Percentiles rank a stretch among this genome's conserved stretches.
These are phyloP conservation scores for Orchestes rusci DNA, from an alignment of 2,888 invertebrate genomes.

Conservation along the genomic window DNA sequence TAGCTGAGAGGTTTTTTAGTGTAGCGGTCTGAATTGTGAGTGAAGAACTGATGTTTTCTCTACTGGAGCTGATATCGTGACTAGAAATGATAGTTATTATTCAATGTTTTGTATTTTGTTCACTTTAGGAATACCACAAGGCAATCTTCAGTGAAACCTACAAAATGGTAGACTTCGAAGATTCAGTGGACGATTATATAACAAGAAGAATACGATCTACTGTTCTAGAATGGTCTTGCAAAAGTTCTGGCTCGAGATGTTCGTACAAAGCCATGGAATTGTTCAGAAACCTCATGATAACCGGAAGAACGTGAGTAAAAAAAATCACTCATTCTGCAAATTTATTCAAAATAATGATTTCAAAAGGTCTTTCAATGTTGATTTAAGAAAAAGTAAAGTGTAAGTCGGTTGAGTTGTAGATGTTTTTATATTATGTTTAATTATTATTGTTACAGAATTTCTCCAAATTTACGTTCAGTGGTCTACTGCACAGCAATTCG, in stretches of 20 bases:
- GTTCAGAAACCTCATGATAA: slow-evolving; percentile 48
- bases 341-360: too few species aligned
- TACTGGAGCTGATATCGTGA: too few species aligned
- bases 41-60: too few species aligned
- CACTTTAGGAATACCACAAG: slow-evolving; percentile 44
- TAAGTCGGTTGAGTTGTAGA: too few species aligned
- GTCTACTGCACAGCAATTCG: slow-evolving; percentile 61
- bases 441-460: slow-evolving; percentile 48
- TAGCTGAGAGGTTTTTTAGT: too few species aligned
- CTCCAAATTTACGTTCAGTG: slow-evolving; percentile 53
- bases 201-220: slow-evolving; percentile 49
- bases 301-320: slow-evolving; percentile 39
- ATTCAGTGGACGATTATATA: slow-evolving; percentile 47
- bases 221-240: slow-evolving; percentile 53
- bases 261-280: slow-evolving; percentile 44
- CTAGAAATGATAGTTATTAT: too few species aligned
- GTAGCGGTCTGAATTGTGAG: too few species aligned
- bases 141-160: slow-evolving; percentile 46
- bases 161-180: slow-evolving; percentile 47
- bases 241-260: slow-evolving; percentile 47
- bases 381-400: too few species aligned
- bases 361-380: too few species aligned
- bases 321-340: too few species aligned
- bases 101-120: slow-evolving; percentile 4
- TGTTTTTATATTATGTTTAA: too few species aligned